These are phyloP conservation scores for Motacilla tschutschensis DNA, from an alignment of 2,113 vertebrate species.

Conservation along the genomic window DNA sequence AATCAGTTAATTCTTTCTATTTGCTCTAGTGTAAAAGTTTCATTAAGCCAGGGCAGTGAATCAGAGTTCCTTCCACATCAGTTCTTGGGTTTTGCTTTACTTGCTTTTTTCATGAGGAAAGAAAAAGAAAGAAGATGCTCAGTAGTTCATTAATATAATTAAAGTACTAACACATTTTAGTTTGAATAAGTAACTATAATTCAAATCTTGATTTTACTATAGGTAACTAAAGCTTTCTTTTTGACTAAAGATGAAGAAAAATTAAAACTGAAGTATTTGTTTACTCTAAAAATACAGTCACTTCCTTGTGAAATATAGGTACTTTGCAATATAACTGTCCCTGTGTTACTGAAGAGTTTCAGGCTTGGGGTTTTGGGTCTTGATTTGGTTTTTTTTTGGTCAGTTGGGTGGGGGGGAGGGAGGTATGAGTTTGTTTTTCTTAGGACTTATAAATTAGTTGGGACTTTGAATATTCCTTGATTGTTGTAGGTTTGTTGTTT, in stretches of 20 bases:
- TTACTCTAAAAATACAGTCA: background rate
- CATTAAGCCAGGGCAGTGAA: background rate
- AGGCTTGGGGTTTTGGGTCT: accelerated
- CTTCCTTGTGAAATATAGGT: background rate
- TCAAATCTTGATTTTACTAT: background rate
- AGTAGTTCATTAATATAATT: background rate
- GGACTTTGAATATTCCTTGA: background rate
- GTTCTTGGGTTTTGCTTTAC: background rate
- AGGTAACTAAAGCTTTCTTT: background rate
- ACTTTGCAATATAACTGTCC: background rate
- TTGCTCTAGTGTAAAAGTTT: background rate
- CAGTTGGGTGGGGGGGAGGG: accelerated
- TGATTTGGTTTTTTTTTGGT: background rate
- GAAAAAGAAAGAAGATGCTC: background rate
- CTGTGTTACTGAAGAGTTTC: background rate
- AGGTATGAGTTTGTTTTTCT: background rate
- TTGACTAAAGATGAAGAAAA: background rate
- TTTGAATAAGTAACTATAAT: background rate
- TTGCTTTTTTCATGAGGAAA: background rate
- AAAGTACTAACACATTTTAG: background rate
- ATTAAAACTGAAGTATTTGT: background rate
- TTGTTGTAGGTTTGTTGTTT: background rate
- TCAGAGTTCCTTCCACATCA: background rate
- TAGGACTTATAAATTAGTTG: background rate
- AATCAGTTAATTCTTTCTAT: background rate